Conservation (phyloP, 2,888 invertebrate species). For the Thumatha senex region DNA sequence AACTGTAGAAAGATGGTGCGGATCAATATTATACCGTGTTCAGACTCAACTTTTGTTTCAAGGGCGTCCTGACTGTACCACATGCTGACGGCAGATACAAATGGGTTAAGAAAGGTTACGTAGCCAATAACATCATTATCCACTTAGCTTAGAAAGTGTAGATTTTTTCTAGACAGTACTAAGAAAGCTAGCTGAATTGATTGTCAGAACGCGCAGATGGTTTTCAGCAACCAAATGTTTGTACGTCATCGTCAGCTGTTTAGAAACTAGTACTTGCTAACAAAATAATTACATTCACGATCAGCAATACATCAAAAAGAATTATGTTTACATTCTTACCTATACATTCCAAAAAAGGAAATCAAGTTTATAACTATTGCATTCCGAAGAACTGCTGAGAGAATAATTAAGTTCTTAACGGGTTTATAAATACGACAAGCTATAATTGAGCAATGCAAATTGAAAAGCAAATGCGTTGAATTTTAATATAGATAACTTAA, state of each 20-base stretch:
- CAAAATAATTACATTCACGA: not conserved
- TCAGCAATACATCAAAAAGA: not conserved
- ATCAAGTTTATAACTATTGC: slow-evolving; percentile 9
- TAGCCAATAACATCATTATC: slow-evolving; percentile 14
- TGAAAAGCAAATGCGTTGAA: not conserved
- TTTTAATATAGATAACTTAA: slow-evolving; percentile 1
- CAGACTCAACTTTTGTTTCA: slow-evolving; percentile 50
- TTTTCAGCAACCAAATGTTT: not conserved
- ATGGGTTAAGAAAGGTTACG: slow-evolving; percentile 19
- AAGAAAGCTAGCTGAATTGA: too few relatives aligned
- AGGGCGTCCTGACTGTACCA: slow-evolving; percentile 39
- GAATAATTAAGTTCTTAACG: not conserved
- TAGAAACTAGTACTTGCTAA: not conserved
- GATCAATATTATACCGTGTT: slow-evolving; percentile 57
- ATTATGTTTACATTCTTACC: slow-evolving; percentile 7
- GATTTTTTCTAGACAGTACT: too few relatives aligned
- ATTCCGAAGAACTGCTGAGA: not conserved
- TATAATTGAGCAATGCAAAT: not conserved
- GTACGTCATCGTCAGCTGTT: not conserved
- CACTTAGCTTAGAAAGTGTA: not conserved
- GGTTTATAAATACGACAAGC: not conserved
- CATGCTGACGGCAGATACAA: slow-evolving; percentile 25
- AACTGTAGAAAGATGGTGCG: slow-evolving; percentile 43
- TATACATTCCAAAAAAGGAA: slow-evolving; percentile 8
- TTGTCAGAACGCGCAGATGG: not conserved